Evolutionary conservation across 2,888 invertebrate species (phyloP), one percentile per base, ranked within the genome.

Genomic region (Agrochola lota): DNA sequence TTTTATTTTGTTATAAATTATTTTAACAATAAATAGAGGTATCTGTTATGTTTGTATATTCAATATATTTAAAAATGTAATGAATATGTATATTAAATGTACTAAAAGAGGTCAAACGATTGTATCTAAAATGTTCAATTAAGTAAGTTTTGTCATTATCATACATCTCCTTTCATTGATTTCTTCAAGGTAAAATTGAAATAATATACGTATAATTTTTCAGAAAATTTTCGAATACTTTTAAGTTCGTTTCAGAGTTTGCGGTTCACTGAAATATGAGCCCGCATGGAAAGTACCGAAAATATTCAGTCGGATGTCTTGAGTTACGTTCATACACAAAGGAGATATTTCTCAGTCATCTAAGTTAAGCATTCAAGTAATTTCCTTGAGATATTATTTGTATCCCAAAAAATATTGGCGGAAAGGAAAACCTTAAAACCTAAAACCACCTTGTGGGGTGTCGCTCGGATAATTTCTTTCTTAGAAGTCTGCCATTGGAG

Each of bases 251-350:
- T 77, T 70, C 26, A 23, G n/a, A 20, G 66, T 67, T 67, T 64
- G 20, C 43, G 7, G 68, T 74, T 75, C 60, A 74, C 60, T 62
- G 66, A 81, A 77, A 81, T 85, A 69, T 49, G 68, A 68, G 66
- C 64, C 35, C 64, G 68, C 59, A 70, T 69, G 66, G 68, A 52
- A 84, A 81, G 15, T 20, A 35, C 17, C 46, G n/a, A 81, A 77
- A 81, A 87, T 84, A 85, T 81, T 85, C 69, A 87, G 72, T 74
- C 55, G 26, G 12, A 87, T 68, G 67, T 80, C 76, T 80, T 68
- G 43, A 67, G 71, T 67, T 70, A 57, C 71, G 68, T 73, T 74
- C 55, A 62, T 46, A 64, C 55, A 85, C 84, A 82, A 85, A 87
- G 71, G 49, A 85, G 59, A 80, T 78, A 85, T 85, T 81, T 71